Evolutionary conservation across 92 coral and sea anemone genomes (phyloP).

Genomic region (Porites cylindrica): DNA sequence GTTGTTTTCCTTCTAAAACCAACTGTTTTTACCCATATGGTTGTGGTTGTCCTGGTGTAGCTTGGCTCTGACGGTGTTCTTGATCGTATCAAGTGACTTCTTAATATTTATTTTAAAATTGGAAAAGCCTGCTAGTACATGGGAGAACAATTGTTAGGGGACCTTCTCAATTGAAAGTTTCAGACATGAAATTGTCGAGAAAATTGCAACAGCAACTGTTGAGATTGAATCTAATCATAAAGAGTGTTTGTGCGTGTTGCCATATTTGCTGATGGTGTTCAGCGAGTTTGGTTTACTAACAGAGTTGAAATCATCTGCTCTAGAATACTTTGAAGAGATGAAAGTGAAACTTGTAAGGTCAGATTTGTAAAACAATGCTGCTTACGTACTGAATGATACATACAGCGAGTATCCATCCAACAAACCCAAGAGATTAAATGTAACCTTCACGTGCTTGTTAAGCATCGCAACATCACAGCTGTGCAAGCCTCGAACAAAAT

Average conservation of each 20-base stretch:
- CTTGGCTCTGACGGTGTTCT: too few relatives aligned
- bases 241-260: background rate
- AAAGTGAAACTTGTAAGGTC: background rate
- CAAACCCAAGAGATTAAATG: background rate
- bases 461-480: constrained; percentile 12
- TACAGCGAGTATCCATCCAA: background rate
- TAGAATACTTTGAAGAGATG: constrained; percentile 15
- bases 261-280: constrained; percentile 32
- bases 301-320: constrained; percentile 10
- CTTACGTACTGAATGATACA: background rate
- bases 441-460: background rate
- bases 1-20: too few relatives aligned
- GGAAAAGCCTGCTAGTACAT: too few relatives aligned
- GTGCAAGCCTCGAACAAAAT: constrained; percentile 32
- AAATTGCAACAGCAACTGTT: background rate
- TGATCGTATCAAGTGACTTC: too few relatives aligned
- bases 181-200: too few relatives aligned
- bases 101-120: too few relatives aligned
- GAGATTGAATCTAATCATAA: constrained; percentile 2
- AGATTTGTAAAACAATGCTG: constrained; percentile 11
- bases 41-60: too few relatives aligned
- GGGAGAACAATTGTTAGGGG: too few relatives aligned
- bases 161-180: too few relatives aligned
- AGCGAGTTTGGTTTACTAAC: constrained; percentile 22
- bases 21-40: too few relatives aligned